phyloP scores from a whole-genome alignment of 2,888 invertebrate species.

The Gymnocheta viridis region DNA sequence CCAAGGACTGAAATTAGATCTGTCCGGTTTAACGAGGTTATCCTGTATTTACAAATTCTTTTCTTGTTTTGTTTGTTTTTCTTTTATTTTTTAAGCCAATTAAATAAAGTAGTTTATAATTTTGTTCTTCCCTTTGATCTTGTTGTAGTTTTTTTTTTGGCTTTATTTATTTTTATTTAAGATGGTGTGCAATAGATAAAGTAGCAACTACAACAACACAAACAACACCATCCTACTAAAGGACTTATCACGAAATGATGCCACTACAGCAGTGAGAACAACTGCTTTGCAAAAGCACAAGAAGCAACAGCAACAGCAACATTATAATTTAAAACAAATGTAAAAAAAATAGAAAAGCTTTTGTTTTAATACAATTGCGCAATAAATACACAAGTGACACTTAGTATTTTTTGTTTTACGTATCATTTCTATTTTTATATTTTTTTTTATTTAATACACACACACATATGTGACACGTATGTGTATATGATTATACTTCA shows the following conservation, averaged over 20 bases:
- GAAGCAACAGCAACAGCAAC: not conserved
- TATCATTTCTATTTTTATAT: not conserved
- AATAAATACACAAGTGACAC: conserved; percentile 56
- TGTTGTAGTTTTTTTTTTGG: not conserved
- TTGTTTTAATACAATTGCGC: conserved; percentile 47
- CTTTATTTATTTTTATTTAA: conserved; percentile 9
- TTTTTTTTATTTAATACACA: not conserved
- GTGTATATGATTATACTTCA: not conserved
- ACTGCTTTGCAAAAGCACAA: no score
- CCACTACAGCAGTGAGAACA: conserved; percentile 5
- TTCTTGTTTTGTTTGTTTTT: no score
- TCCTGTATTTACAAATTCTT: no score
- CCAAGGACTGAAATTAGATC: no score
- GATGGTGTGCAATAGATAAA: conserved; percentile 17
- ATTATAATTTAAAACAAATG: not conserved
- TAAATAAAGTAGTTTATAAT: conserved; percentile 7
- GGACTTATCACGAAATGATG: conserved; percentile 23
- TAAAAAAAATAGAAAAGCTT: conserved; percentile 1
- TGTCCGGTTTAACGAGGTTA: no score
- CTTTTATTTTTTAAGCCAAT: not conserved
- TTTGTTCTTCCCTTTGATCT: not conserved
- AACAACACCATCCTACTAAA: not conserved
- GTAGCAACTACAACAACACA: conserved; percentile 1
- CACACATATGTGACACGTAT: not conserved
- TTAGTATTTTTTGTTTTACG: not conserved